phyloP scores from a whole-genome alignment of 2,797 vertebrate species.

The Mus caroli region DNA sequence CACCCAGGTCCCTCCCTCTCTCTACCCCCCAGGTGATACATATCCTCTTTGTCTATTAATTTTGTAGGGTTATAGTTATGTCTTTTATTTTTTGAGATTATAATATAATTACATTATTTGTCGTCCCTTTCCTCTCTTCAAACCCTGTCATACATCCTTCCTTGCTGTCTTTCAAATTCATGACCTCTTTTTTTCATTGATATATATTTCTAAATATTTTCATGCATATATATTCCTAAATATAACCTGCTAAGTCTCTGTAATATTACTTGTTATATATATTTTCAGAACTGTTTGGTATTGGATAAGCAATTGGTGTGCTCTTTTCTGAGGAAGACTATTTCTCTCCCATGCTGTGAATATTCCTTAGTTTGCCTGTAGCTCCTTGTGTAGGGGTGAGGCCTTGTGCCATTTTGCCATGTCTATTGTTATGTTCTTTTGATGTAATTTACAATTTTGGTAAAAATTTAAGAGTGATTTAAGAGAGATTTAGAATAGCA shows the following conservation, averaged over 20 bases:
- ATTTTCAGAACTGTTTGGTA: background rate
- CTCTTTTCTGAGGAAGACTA: background rate
- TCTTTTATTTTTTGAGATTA: conserved; percentile 31
- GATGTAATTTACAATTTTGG: conserved; percentile 4
- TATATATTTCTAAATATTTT: background rate
- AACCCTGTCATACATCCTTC: background rate
- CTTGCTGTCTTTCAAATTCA: background rate
- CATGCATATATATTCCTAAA: background rate
- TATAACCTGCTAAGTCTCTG: background rate
- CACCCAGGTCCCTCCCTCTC: background rate
- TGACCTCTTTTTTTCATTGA: background rate
- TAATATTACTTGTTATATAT: no score
- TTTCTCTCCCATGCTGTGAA: background rate
- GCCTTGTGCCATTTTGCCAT: background rate
- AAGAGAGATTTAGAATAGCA: conserved; percentile 17
- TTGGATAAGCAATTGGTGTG: background rate
- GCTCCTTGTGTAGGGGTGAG: background rate
- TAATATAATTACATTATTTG: background rate
- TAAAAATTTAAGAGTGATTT: conserved; percentile 16
- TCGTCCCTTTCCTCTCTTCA: background rate
- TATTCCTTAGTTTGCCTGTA: background rate
- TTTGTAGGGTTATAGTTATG: conserved; percentile 17
- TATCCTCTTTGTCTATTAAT: background rate
- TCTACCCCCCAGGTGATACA: background rate
- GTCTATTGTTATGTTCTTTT: conserved; percentile 23